Conservation (phyloP, 2,888 invertebrate species). For the Drosophila mimetica region DNA sequence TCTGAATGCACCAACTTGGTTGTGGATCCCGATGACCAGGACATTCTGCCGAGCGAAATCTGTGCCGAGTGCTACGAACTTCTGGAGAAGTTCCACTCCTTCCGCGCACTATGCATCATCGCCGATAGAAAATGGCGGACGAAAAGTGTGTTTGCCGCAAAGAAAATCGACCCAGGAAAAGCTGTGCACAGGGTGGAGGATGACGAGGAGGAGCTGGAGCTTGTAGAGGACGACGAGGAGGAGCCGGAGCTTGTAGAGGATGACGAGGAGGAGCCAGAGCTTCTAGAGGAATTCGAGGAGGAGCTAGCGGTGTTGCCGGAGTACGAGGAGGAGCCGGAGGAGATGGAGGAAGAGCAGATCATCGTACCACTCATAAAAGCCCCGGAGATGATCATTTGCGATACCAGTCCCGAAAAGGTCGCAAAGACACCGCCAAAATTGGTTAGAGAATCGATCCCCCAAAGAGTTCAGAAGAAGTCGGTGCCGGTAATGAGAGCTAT, state of each 20-base stretch:
- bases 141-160: neutral
- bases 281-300: neutral
- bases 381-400: constrained; percentile 9
- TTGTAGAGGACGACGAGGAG: neutral
- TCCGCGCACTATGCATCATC: constrained; percentile 55
- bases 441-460: neutral
- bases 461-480: neutral
- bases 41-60: constrained; percentile 51
- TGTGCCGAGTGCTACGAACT: constrained; percentile 52
- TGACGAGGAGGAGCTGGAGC: neutral
- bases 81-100: constrained; percentile 48
- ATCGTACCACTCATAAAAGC: neutral
- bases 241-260: neutral
- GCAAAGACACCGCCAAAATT: neutral
- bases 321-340: neutral
- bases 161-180: neutral
- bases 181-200: neutral
- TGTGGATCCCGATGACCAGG: constrained; percentile 44
- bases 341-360: neutral
- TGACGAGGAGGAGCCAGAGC: too few relatives aligned
- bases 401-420: neutral
- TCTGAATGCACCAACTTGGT: constrained; percentile 62
- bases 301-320: too few relatives aligned
- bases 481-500: neutral
- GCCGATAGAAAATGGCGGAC: constrained; percentile 54